Conservation (phyloP, 2,113 vertebrate species). For the Macroglossus sobrinus region DNA sequence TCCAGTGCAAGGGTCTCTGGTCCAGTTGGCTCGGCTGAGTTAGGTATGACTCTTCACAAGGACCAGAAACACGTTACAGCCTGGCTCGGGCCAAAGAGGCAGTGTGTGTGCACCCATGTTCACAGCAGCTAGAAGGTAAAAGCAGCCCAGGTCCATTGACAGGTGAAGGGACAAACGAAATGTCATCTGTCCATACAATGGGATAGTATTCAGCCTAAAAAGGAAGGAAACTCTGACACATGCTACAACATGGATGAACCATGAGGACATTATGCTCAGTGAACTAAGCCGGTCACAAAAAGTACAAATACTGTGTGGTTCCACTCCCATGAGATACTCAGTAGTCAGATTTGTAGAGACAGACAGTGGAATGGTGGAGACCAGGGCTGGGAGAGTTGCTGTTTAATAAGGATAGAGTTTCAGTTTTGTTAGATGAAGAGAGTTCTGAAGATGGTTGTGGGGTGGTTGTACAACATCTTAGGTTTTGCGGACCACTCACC, state of each 20-base stretch:
- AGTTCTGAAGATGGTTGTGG: not conserved
- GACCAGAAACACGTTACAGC: not conserved
- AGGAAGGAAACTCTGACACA: too few relatives aligned
- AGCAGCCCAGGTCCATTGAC: rapidly evolving
- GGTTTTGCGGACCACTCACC: not conserved
- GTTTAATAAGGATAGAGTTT: not conserved
- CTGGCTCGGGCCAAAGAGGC: not conserved
- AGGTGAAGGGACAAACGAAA: rapidly evolving
- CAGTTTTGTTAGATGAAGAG: not conserved
- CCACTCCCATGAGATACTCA: not conserved
- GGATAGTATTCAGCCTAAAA: rapidly evolving
- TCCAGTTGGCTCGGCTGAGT: rapidly evolving
- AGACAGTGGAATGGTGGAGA: not conserved
- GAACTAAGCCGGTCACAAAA: not conserved
- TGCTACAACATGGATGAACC: rapidly evolving
- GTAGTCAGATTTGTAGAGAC: not conserved
- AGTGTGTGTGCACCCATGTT: rapidly evolving
- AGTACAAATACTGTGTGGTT: rapidly evolving
- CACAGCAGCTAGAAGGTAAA: not conserved
- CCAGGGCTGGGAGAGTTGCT: too few relatives aligned
- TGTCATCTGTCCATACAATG: rapidly evolving
- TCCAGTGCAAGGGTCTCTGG: not conserved
- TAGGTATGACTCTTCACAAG: not conserved
- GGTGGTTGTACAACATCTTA: not conserved
- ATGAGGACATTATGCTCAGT: not conserved